phyloP scores from a whole-genome alignment of 2,888 invertebrate species.

The Lochmaea crataegi region DNA sequence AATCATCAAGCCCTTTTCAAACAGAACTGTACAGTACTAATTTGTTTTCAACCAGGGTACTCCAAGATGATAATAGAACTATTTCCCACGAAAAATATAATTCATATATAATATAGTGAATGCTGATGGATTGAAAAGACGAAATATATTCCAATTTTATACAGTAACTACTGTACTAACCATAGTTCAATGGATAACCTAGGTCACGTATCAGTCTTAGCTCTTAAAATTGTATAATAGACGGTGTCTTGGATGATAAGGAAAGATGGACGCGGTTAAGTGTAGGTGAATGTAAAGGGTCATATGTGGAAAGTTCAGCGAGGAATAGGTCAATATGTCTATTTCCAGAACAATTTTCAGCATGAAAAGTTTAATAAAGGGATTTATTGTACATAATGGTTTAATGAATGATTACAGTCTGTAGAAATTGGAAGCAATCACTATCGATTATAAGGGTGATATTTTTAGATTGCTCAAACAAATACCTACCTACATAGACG shows the following conservation, averaged over 20 bases:
- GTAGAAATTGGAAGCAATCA: not conserved
- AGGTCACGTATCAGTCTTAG: conserved; percentile 29
- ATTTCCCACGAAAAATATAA: too few species aligned
- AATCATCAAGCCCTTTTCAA: too few species aligned
- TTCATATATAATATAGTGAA: too few species aligned
- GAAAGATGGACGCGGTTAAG: conserved; percentile 12
- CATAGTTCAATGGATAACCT: conserved; percentile 15
- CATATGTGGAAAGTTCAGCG: conserved; percentile 30
- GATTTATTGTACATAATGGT: not conserved
- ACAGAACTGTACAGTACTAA: too few species aligned
- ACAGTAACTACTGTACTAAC: not conserved
- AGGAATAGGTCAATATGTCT: conserved; percentile 13
- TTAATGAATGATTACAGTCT: not conserved
- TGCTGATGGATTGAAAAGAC: not conserved
- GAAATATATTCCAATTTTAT: not conserved
- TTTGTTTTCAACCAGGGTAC: too few species aligned
- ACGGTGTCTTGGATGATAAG: conserved; percentile 17
- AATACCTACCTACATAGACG: too few species aligned
- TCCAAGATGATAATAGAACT: too few species aligned
- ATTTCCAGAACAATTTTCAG: conserved; percentile 3
- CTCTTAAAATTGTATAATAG: conserved; percentile 27
- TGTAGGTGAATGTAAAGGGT: conserved; percentile 14
- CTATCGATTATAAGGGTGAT: not conserved
- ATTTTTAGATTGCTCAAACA: too few species aligned
- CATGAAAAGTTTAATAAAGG: conserved; percentile 4